Evolutionary conservation across 2,113 vertebrate genomes (phyloP), one percentile per base, ranked within the genome.

Genomic region (Tylochromis polylepis): DNA sequence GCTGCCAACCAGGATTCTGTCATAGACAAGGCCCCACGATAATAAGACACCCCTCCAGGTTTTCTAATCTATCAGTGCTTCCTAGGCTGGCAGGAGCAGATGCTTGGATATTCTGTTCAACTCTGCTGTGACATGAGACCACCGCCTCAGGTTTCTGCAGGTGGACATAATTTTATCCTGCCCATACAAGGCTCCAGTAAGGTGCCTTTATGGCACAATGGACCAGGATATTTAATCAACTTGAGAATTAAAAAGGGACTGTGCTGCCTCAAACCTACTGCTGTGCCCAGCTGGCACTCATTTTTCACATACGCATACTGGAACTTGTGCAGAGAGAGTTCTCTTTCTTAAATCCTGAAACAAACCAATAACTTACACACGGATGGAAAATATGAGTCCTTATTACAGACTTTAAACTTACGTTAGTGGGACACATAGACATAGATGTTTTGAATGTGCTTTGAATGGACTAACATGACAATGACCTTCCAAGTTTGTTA

Each of bases 41-140:
- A 92, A 93, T 88, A 81, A 36, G 86, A 84, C 62, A 72, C 56
- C 85, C 87, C 87, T 89, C 49, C 62, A 83, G 89, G 72, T 72
- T 87, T 88, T 83, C 55, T 88, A 83, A 92, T 92, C 87, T 92
- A 72, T 29, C 72, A 6, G 49, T 43, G 72, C 56, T 79, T 88
- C 75, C 79, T 22, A 36, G 79, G 78, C 78, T 81, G 86, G 65
- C 53, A 53, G 72, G 60, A 88, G 81, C 85, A 90, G 89, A 93
- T 88, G 81, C 57, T 85, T 16, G 41, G 87, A 89, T 87, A 83
- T 88, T 91, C 29, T 53, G 51, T 41, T 82, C 11, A 49, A 24
- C 41, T 78, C 84, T 51, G 31, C 31, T 56, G 83, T 87, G 90
- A 87, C 79, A 86, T 22, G 24, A 90, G 75, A 84, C 77, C 31